These are phyloP conservation scores for Rutilus rutilus DNA, from an alignment of 2,113 vertebrate genomes.

Conservation along the genomic window DNA sequence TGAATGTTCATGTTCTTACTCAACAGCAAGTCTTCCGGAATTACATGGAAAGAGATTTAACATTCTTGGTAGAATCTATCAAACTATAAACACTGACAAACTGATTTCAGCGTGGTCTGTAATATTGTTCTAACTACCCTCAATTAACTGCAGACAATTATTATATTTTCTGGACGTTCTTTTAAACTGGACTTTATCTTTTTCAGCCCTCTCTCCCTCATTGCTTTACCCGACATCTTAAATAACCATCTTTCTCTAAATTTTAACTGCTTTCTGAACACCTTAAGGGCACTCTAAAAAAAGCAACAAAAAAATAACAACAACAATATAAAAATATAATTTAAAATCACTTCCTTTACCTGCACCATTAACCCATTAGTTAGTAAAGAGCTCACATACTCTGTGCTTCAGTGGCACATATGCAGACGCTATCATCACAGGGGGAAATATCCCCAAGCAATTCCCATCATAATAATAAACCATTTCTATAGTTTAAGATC, in stretches of 20 bases:
- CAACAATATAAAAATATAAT: slow-evolving; percentile 11
- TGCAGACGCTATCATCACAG: slow-evolving; percentile 18
- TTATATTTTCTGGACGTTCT: not conserved
- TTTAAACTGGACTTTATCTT: not conserved
- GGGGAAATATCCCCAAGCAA: slow-evolving; percentile 41
- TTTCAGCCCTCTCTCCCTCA: not conserved
- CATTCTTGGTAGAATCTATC: not conserved
- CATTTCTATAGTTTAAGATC: slow-evolving; percentile 56
- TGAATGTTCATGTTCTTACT: not conserved
- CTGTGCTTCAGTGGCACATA: slow-evolving; percentile 25
- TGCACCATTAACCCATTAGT: not conserved
- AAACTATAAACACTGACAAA: not conserved
- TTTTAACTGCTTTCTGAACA: not conserved
- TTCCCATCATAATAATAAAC: slow-evolving; percentile 53
- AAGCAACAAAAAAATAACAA: not conserved
- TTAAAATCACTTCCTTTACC: not conserved
- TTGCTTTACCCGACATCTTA: not conserved
- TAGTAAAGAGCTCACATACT: slow-evolving; percentile 9
- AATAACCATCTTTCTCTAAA: not conserved
- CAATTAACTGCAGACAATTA: not conserved
- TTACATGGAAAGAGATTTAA: not conserved
- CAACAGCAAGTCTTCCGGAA: not conserved
- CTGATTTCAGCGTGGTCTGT: not conserved
- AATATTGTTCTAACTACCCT: not conserved
- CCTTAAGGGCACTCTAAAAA: not conserved